phyloP scores from a whole-genome alignment of 2,113 vertebrate species.

The Tenrec ecaudatus region DNA sequence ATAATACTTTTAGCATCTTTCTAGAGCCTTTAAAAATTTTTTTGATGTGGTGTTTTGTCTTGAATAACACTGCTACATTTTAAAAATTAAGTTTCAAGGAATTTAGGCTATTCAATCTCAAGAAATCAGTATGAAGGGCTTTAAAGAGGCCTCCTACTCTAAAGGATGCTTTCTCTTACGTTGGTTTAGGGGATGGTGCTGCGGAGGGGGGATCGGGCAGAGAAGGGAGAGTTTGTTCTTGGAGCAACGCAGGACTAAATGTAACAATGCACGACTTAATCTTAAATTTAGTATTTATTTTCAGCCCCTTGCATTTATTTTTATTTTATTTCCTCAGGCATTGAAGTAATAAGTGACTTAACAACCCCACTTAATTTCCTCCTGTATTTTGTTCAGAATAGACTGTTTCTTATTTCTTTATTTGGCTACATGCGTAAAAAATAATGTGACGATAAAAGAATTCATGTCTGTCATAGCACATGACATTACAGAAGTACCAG shows the following conservation, averaged over 20 bases:
- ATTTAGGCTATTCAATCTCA: background rate
- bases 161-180: background rate
- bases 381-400: background rate
- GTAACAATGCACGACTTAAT: no score
- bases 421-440: background rate
- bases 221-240: background rate
- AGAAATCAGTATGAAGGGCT: background rate
- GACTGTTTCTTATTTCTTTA: background rate
- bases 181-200: background rate
- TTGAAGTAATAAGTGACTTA: background rate
- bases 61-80: constrained; percentile 3
- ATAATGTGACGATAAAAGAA: background rate
- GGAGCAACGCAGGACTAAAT: background rate
- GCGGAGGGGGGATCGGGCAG: no score
- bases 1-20: background rate
- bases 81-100: background rate
- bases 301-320: background rate
- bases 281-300: background rate
- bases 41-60: background rate
- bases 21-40: background rate
- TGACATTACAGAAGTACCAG: background rate
- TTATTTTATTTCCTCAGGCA: background rate
- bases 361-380: background rate
- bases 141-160: no score
- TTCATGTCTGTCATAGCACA: background rate